These are phyloP conservation scores for Lymantria dispar DNA, from an alignment of 2,888 invertebrate species.

Conservation along the genomic window DNA sequence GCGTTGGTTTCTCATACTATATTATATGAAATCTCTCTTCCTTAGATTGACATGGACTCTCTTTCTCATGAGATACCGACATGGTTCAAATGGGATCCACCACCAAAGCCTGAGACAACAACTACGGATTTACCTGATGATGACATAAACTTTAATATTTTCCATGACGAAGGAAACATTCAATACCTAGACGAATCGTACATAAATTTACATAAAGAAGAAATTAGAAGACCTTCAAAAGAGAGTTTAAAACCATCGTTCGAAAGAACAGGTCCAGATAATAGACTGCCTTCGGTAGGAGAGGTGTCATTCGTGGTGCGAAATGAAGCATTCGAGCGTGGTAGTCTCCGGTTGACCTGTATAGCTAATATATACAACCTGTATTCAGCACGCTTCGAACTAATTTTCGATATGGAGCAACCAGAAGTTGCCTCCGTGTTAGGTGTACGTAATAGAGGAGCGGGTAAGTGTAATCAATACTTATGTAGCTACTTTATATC, in stretches of 20 bases:
- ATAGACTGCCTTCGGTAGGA: constrained; percentile 65
- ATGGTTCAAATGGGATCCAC: constrained; percentile 78
- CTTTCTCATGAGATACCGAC: constrained; percentile 63
- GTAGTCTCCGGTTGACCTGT: constrained; percentile 85
- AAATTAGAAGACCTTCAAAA: constrained; percentile 69
- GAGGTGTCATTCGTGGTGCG: constrained; percentile 84
- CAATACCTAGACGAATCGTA: constrained; percentile 76
- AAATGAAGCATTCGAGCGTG: constrained; percentile 84
- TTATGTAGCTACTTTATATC: background rate
- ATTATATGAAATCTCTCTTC: constrained; percentile 21
- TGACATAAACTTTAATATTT: constrained; percentile 66
- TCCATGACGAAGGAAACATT: constrained; percentile 71
- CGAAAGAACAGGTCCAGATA: constrained; percentile 70
- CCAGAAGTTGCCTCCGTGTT: constrained; percentile 89
- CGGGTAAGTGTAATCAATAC: constrained; percentile 62
- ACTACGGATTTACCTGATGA: constrained; percentile 69
- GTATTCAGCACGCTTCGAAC: constrained; percentile 84
- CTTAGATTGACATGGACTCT: constrained; percentile 72
- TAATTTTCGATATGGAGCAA: constrained; percentile 87
- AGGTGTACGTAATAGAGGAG: constrained; percentile 85
- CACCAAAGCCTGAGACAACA: constrained; percentile 64
- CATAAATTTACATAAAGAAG: constrained; percentile 72
- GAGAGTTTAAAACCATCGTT: constrained; percentile 59
- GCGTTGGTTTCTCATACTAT: background rate
- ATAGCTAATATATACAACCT: constrained; percentile 86